Conservation (phyloP, 2,797 vertebrate species). For the Siniperca obscura region DNA sequence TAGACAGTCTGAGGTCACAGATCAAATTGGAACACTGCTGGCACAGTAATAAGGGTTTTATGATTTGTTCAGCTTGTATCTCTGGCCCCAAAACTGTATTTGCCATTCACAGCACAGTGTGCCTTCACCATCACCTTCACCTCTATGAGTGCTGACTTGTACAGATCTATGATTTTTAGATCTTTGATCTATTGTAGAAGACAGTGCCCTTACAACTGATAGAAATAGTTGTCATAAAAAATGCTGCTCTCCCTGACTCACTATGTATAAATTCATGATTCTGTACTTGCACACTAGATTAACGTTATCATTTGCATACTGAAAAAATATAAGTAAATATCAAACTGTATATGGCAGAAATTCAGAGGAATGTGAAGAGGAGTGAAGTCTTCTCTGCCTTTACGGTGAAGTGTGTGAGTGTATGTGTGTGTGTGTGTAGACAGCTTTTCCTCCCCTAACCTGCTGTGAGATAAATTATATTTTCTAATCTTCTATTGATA, state of each 20-base stretch:
- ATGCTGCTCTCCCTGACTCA: neutral
- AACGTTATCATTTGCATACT: neutral
- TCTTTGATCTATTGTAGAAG: neutral
- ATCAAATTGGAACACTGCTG: constrained; percentile 58
- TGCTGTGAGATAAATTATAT: constrained; percentile 59
- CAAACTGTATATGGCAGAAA: constrained; percentile 2
- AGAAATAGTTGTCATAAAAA: neutral
- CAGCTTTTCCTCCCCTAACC: constrained; percentile 32
- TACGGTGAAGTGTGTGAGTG: constrained; percentile 3
- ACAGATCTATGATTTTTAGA: constrained; percentile 11
- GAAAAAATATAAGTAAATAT: constrained; percentile 3
- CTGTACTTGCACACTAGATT: neutral
- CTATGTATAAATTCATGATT: neutral
- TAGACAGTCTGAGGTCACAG: constrained; percentile 56
- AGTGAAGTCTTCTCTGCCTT: neutral
- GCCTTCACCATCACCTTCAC: constrained; percentile 21
- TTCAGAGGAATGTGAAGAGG: neutral
- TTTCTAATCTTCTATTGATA: constrained; percentile 64
- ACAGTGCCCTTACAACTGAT: neutral
- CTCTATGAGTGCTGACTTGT: constrained; percentile 2
- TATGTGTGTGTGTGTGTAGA: neutral
- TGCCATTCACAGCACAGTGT: constrained; percentile 30
- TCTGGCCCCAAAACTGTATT: constrained; percentile 23
- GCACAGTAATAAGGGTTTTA: constrained; percentile 47
- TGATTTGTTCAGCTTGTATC: constrained; percentile 52